Conservation (phyloP, 2,797 vertebrate species). For the Psittacula derbiana region DNA sequence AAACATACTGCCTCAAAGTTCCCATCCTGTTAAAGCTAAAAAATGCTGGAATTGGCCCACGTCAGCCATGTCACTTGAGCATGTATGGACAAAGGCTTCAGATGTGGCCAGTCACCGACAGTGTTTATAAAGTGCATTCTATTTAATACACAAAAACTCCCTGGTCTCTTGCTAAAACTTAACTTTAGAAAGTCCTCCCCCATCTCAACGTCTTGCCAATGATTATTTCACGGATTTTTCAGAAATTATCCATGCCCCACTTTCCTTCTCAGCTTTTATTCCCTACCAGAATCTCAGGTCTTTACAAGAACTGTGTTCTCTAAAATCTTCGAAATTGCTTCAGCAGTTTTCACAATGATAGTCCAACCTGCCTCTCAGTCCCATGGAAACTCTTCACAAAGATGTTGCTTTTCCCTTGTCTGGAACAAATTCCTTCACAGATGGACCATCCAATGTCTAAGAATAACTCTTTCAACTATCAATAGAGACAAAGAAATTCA, state of each 20-base stretch:
- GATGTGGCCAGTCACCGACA: neutral
- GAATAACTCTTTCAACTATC: conserved; percentile 78
- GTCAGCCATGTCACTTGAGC: neutral
- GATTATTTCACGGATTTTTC: neutral
- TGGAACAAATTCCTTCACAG: conserved; percentile 74
- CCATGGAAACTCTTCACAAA: conserved; percentile 66
- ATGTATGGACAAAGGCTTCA: neutral
- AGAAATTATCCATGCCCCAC: neutral
- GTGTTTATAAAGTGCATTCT: neutral
- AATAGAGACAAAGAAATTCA: conserved; percentile 76
- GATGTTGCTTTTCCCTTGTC: conserved; percentile 68
- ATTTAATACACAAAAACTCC: neutral
- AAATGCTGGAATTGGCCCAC: neutral
- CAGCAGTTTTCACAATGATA: conserved; percentile 48
- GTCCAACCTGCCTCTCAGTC: conserved; percentile 67
- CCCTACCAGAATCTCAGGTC: neutral
- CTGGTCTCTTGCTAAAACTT: neutral
- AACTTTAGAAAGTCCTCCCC: neutral
- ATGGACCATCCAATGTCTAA: conserved; percentile 76
- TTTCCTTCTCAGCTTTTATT: neutral
- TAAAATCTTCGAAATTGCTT: neutral
- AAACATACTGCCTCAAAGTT: neutral
- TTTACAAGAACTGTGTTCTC: neutral
- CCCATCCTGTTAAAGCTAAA: neutral
- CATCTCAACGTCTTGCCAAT: neutral